phyloP scores from a whole-genome alignment of 2,113 vertebrate genomes.

The Penelope pileata region DNA sequence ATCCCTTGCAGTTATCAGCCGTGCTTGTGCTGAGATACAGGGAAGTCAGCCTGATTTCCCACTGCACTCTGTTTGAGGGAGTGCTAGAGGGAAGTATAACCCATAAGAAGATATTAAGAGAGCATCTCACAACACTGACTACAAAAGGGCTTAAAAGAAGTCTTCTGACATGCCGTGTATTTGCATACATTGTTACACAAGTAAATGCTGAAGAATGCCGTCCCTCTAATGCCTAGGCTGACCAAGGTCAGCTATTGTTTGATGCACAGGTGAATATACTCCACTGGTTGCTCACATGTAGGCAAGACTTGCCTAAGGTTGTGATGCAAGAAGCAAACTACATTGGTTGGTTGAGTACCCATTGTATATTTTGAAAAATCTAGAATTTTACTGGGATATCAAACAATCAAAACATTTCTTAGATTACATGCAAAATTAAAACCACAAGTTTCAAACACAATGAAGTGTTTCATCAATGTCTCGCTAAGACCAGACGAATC shows the following conservation, averaged over 20 bases:
- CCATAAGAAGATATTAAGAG: background rate
- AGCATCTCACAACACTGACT: background rate
- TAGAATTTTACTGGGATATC: background rate
- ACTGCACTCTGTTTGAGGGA: background rate
- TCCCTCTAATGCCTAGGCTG: background rate
- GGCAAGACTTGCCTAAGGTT: background rate
- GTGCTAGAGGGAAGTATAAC: background rate
- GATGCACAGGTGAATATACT: background rate
- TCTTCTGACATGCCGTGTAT: background rate
- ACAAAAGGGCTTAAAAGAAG: background rate
- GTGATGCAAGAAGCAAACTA: background rate
- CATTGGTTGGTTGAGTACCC: background rate
- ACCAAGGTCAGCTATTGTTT: background rate
- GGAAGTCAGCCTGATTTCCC: background rate
- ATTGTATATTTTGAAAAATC: background rate
- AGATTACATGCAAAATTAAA: background rate
- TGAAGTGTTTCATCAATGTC: background rate
- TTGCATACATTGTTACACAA: background rate
- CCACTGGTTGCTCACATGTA: background rate
- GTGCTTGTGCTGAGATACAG: background rate
- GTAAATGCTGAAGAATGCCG: background rate
- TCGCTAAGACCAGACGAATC: background rate
- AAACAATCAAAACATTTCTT: background rate
- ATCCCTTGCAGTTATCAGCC: background rate
- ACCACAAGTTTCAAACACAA: rapidly evolving